These are phyloP conservation scores for Tubulanus polymorphus DNA, from an alignment of 2,888 invertebrate genomes.

Conservation along the genomic window DNA sequence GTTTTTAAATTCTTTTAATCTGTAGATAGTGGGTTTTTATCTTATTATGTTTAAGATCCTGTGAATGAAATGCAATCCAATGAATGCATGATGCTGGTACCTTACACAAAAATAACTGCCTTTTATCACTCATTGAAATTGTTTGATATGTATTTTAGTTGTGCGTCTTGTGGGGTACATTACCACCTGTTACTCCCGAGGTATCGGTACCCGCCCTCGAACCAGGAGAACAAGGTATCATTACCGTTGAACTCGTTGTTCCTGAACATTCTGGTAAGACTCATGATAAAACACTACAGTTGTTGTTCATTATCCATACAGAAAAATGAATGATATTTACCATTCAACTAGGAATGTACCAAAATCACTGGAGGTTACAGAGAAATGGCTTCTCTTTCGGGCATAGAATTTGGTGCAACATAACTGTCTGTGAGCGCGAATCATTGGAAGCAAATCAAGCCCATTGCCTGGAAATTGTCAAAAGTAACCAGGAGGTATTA, in stretches of 20 bases:
- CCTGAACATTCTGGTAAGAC: slow-evolving; percentile 34
- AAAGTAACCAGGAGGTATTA: too few species aligned
- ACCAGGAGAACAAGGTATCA: slow-evolving; percentile 39
- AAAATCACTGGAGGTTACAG: slow-evolving; percentile 49
- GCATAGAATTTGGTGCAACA: slow-evolving; percentile 47
- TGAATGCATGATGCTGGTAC: too few species aligned
- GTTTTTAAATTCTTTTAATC: too few species aligned
- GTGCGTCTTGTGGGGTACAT: slow-evolving; percentile 27
- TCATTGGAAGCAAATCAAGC: neutral
- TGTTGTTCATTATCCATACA: too few species aligned
- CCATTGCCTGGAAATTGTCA: too few species aligned
- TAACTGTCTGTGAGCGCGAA: slow-evolving; percentile 30
- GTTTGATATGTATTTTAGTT: slow-evolving; percentile 20
- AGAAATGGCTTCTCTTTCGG: slow-evolving; percentile 45
- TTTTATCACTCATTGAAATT: too few species aligned
- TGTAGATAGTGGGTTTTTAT: too few species aligned
- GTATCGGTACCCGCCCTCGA: slow-evolving; percentile 35
- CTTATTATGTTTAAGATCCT: too few species aligned
- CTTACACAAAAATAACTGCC: too few species aligned
- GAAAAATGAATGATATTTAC: too few species aligned
- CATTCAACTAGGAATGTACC: slow-evolving; percentile 32
- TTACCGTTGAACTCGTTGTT: slow-evolving; percentile 39
- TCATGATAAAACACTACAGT: too few species aligned
- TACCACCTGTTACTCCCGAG: slow-evolving; percentile 26
- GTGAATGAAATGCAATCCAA: too few species aligned